Evolutionary conservation across 1,140 invertebrate species (phyloP).

Genomic region (Zaprionus lachaisei): DNA sequence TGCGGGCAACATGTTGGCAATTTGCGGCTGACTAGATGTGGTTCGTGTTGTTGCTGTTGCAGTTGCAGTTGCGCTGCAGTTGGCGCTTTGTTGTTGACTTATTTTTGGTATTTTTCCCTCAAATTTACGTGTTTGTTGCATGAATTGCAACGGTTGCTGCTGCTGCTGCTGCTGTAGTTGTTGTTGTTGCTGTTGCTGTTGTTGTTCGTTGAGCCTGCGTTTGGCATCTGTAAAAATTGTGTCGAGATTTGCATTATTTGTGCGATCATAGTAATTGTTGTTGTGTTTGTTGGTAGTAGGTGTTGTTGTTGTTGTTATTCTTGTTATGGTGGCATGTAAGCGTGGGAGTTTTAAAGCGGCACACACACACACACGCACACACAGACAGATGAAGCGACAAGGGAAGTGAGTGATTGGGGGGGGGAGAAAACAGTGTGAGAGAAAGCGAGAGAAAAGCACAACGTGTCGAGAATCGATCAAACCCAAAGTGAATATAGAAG

Average conservation of each 20-base stretch:
- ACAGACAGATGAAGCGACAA: constrained; percentile 24
- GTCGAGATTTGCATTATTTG: constrained; percentile 50
- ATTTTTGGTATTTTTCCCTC: constrained; percentile 84
- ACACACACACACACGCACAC: constrained; percentile 51
- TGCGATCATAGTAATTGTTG: constrained; percentile 1
- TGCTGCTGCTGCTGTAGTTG: constrained; percentile 35
- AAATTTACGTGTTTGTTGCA: constrained; percentile 80
- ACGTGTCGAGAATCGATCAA: constrained; percentile 9
- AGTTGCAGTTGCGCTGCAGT: constrained; percentile 54
- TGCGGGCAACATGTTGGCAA: constrained; percentile 77
- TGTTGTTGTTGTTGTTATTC: constrained; percentile 37
- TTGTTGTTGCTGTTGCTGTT: constrained; percentile 41
- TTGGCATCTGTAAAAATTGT: constrained; percentile 73
- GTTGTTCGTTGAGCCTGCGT: constrained; percentile 60
- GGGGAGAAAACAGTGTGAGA: constrained; percentile 16
- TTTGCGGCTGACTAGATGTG: constrained; percentile 67
- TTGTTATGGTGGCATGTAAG: constrained; percentile 44
- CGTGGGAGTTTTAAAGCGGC: constrained; percentile 36
- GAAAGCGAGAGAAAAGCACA: constrained; percentile 32
- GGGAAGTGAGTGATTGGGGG: background rate
- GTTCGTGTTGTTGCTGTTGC: constrained; percentile 68
- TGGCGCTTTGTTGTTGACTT: constrained; percentile 82
- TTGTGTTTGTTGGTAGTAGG: constrained; percentile 13
- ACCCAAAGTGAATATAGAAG: constrained; percentile 18
- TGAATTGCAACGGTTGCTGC: constrained; percentile 64